These are phyloP conservation scores for Hypsopygia costalis DNA, from an alignment of 2,888 invertebrate genomes.

Conservation along the genomic window DNA sequence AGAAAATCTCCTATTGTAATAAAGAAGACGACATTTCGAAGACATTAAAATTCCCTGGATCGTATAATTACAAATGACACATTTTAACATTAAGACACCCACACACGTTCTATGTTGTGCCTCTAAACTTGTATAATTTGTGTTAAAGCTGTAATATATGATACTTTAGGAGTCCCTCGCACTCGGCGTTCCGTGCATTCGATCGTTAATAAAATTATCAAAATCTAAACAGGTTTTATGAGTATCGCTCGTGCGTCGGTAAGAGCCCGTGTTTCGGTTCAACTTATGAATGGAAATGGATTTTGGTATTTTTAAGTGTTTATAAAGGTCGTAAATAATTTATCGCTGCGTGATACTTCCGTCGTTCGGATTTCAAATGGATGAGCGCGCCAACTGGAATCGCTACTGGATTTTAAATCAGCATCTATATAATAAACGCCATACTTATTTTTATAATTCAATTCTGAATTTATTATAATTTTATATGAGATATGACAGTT, in stretches of 20 bases:
- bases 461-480: conserved; percentile 19
- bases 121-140: conserved; percentile 78
- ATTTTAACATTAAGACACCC: conserved; percentile 77
- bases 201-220: conserved; percentile 81
- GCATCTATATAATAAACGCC: conserved; percentile 39
- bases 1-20: conserved; percentile 67
- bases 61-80: conserved; percentile 79
- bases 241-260: conserved; percentile 65
- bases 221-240: conserved; percentile 78
- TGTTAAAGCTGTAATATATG: conserved; percentile 80
- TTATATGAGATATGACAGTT: conserved; percentile 18
- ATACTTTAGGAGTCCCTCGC: conserved; percentile 67
- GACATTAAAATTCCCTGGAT: conserved; percentile 76
- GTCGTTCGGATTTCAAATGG: conserved; percentile 66
- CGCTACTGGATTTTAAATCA: conserved; percentile 70
- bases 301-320: conserved; percentile 77
- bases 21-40: conserved; percentile 73
- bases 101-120: conserved; percentile 73
- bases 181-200: conserved; percentile 65
- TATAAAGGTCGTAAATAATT: conserved; percentile 75
- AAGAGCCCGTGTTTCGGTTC: conserved; percentile 53
- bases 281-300: conserved; percentile 78
- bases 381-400: conserved; percentile 50
- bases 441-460: conserved; percentile 38
- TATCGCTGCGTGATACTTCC: conserved; percentile 78